phyloP scores from a whole-genome alignment of 37 sponge, comb jelly and placozoan genomes.

The Axinella damicornis region DNA sequence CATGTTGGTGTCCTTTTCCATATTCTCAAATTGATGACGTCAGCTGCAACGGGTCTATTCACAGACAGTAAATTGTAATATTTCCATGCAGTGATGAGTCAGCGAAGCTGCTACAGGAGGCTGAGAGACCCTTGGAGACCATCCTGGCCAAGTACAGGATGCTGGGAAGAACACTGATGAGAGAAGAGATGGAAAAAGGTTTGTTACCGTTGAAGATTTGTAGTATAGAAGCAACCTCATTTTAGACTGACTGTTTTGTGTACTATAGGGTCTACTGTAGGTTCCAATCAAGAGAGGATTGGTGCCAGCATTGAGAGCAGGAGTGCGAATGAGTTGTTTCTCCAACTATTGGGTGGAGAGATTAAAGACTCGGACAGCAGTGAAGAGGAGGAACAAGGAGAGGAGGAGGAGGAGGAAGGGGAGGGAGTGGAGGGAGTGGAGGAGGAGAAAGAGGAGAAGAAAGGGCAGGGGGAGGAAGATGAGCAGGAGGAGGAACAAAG shows the following conservation, averaged over 20 bases:
- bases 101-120: slow-evolving; percentile 73
- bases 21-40: too few species aligned
- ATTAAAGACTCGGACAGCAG: not conserved
- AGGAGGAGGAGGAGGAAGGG: not conserved
- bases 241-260: too few species aligned
- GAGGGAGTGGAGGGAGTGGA: slow-evolving; percentile 16
- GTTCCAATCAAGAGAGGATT: too few species aligned
- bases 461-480: slow-evolving; percentile 35
- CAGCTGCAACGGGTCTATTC: too few species aligned
- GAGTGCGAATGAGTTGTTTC: too few species aligned
- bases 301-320: too few species aligned
- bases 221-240: too few species aligned
- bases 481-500: not conserved
- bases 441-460: slow-evolving; percentile 8
- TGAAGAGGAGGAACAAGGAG: not conserved
- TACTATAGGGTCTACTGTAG: too few species aligned
- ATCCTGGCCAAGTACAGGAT: slow-evolving; percentile 70
- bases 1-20: too few species aligned
- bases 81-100: slow-evolving; percentile 19
- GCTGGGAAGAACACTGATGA: not conserved
- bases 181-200: too few species aligned
- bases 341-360: not conserved
- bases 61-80: too few species aligned
- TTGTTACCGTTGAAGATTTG: too few species aligned
- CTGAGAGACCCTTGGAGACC: slow-evolving; percentile 80